Conservation (phyloP, 92 coral and sea anemone species). For the Umimayanthus chanpuru region DNA sequence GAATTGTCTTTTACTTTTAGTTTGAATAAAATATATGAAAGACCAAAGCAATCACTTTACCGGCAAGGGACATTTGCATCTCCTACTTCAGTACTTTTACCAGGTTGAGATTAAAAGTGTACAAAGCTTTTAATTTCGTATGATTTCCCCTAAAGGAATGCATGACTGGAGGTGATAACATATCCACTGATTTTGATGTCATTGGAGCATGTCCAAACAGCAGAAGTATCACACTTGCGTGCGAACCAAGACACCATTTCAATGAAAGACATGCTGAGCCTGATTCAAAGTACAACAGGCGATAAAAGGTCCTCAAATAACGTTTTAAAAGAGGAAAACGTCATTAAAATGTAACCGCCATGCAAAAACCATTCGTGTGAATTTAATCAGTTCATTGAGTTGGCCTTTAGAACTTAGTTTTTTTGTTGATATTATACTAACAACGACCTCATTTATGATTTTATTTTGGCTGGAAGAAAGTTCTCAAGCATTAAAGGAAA, state of each 20-base stretch:
- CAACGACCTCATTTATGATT: background rate
- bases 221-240: background rate
- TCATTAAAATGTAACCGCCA: background rate
- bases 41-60: too few species aligned
- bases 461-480: background rate
- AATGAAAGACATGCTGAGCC: background rate
- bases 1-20: too few species aligned
- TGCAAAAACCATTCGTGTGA: background rate
- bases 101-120: background rate
- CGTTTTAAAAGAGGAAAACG: background rate
- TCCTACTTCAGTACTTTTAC: background rate
- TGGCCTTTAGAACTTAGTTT: background rate
- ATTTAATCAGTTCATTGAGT: background rate
- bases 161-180: background rate
- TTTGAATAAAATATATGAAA: too few species aligned
- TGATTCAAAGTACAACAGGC: background rate
- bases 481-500: background rate
- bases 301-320: background rate
- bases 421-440: background rate
- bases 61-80: too few species aligned
- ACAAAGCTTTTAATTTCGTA: slow-evolving; percentile 3
- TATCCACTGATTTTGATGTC: background rate
- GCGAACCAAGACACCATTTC: background rate
- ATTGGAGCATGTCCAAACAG: slow-evolving; percentile 24
- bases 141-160: slow-evolving; percentile 32